Conservation (phyloP, 2,888 invertebrate species). For the Lasioglossum figueresi region DNA sequence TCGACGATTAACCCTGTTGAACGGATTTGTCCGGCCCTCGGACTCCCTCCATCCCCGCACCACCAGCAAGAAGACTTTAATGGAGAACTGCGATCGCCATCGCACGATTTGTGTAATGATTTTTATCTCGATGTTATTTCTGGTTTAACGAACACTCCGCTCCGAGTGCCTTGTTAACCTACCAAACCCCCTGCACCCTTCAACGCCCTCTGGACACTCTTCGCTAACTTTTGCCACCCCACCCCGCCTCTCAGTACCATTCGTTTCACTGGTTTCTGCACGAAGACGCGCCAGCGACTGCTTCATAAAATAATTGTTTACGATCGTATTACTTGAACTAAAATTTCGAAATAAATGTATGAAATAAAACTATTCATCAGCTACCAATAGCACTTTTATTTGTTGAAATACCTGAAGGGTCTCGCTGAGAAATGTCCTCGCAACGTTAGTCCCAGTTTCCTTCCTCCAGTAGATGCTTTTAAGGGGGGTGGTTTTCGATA, state of each 20-base stretch:
- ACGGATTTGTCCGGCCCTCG: constrained; percentile 19
- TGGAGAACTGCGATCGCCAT: background rate
- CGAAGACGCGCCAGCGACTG: background rate
- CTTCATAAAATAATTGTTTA: background rate
- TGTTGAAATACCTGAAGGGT: too few relatives aligned
- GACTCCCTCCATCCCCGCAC: background rate
- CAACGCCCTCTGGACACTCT: background rate
- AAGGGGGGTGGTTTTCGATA: too few relatives aligned
- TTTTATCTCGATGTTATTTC: constrained; percentile 12
- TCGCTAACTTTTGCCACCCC: background rate
- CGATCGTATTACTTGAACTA: background rate
- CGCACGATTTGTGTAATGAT: constrained; percentile 7
- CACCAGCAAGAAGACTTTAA: constrained; percentile 1
- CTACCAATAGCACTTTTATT: background rate
- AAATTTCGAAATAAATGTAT: background rate
- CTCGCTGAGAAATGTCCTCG: background rate
- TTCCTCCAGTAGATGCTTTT: background rate
- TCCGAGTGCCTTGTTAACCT: background rate
- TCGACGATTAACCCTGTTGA: constrained; percentile 58
- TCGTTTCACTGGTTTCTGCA: background rate
- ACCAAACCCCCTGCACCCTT: background rate
- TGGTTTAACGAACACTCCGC: constrained; percentile 5
- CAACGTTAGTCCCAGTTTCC: background rate
- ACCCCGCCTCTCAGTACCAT: too few relatives aligned
- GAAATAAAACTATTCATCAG: too few relatives aligned